Conservation (phyloP, 2,113 vertebrate species). For the Collichthys lucidus region DNA sequence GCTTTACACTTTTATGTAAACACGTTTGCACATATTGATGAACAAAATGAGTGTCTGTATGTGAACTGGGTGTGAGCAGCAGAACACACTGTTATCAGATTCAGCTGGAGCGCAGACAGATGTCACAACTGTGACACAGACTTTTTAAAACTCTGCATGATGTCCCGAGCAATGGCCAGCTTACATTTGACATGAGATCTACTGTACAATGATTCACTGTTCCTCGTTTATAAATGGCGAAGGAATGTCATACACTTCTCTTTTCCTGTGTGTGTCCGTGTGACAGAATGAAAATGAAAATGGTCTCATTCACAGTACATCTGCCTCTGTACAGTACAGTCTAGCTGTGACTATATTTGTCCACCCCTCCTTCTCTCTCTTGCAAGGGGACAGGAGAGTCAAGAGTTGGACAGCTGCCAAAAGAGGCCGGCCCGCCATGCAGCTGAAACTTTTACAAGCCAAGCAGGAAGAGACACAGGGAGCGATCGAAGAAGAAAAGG, state of each 20-base stretch:
- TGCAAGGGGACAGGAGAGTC: constrained; percentile 72
- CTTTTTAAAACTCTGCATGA: constrained; percentile 4
- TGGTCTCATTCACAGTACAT: constrained; percentile 39
- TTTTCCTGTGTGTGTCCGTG: neutral
- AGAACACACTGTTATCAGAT: constrained; percentile 60
- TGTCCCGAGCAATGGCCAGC: neutral
- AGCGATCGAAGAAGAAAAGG: constrained; percentile 69
- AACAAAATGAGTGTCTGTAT: constrained; percentile 43
- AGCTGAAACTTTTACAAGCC: constrained; percentile 85
- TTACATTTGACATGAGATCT: neutral
- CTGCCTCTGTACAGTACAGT: constrained; percentile 52
- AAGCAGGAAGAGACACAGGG: constrained; percentile 81
- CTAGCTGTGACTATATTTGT: constrained; percentile 75
- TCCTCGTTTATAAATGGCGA: neutral
- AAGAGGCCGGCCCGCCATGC: constrained; percentile 79
- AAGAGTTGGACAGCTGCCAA: constrained; percentile 80
- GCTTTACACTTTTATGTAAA: constrained; percentile 24
- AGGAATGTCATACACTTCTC: neutral
- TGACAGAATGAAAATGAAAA: neutral
- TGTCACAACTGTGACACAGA: constrained; percentile 32
- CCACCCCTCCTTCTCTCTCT: constrained; percentile 62
- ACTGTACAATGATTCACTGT: constrained; percentile 9
- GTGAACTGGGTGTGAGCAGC: constrained; percentile 63
- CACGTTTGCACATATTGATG: constrained; percentile 8
- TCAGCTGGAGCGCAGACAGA: constrained; percentile 48